Evolutionary conservation across 2,888 invertebrate species (phyloP), one percentile per base, ranked within the genome.

Genomic region (Lomographa bimaculata): DNA sequence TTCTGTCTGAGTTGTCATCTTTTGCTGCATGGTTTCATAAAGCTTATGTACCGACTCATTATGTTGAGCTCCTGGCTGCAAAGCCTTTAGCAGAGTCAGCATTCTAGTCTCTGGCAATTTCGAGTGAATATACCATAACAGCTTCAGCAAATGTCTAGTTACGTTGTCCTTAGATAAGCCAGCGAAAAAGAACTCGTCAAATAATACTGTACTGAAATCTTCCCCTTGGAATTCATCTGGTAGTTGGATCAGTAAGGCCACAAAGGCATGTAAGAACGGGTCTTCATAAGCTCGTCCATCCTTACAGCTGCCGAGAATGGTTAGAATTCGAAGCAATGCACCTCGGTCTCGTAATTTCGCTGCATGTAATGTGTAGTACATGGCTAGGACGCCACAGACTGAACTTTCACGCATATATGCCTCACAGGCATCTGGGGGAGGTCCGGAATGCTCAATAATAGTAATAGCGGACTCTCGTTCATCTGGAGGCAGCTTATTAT

Each of bases 121-220:
- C 8, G 93, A 94, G 78, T 97, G 94, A 47, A 97, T 94, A 70
- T 97, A 97, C 96, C 97, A 98, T 18, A 98, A 79, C 28, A 98
- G 87, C 71, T 98, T 96, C 26, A 98, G 80, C 67, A 98, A 90
- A 87, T 98, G 98, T 30, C 97, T 91, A 2, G 96, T 95, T 0
- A 98, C 97, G 89, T 97, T 98, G 66, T 98, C 98, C 48, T 95
- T 92, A 1, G 94, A 93, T 7, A 98, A 87, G 0, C 96, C 96
- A 38, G 97, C 97, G 78, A 97, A 94, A 65, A 98, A 95, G 77
- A 98, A 98, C 75, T 98, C 97, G 79, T 98, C 98, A 84, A 98
- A 98, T 23, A 98, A 92, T 1, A 96, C 96, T 1, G 97, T 97
- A 79, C 97, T 98, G 72, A 98, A 98, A 58, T 98, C 97, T 81